Percentiles rank a stretch among this genome's conserved stretches.
phyloP scores from a whole-genome alignment of 2,888 invertebrate species.

The Xanthorhoe designata region DNA sequence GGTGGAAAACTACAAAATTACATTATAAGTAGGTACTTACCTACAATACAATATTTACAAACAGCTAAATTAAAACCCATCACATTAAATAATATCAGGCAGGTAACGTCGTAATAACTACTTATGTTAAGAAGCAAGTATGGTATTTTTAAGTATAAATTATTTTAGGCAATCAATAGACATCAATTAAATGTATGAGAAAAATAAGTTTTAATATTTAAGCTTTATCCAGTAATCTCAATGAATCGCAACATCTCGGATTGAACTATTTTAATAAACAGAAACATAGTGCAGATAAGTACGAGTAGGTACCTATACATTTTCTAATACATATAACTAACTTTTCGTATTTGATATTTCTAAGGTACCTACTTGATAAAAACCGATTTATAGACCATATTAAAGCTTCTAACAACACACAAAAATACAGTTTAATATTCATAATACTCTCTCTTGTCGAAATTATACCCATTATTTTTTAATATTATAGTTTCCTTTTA shows the following conservation, averaged over 20 bases:
- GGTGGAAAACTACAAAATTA: constrained; percentile 79
- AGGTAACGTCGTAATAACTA: constrained; percentile 46
- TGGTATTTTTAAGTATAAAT: constrained; percentile 1
- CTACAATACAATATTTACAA: constrained; percentile 71
- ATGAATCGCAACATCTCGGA: not conserved
- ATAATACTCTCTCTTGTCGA: not conserved
- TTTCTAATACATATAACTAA: constrained; percentile 10
- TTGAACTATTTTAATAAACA: not conserved
- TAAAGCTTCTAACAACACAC: constrained; percentile 42
- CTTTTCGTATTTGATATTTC: constrained; percentile 7
- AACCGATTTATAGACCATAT: constrained; percentile 58
- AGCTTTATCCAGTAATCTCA: not conserved
- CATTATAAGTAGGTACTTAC: constrained; percentile 54
- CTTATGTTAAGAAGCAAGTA: constrained; percentile 13
- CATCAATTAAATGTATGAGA: not conserved
- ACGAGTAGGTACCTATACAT: not conserved
- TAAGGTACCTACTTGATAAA: constrained; percentile 35
- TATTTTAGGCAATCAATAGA: not conserved
- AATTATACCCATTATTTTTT: no score
- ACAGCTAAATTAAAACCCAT: constrained; percentile 47
- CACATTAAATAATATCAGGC: constrained; percentile 48
- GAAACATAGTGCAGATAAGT: not conserved
- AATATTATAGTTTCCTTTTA: not conserved
- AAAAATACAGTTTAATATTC: not conserved
- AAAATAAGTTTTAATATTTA: not conserved